A percentile compares a stretch with the other conserved stretches of the same genome.
Evolutionary conservation across 1,140 invertebrate genomes (phyloP).

Genomic region (Brachionus asplanchnoidis): DNA sequence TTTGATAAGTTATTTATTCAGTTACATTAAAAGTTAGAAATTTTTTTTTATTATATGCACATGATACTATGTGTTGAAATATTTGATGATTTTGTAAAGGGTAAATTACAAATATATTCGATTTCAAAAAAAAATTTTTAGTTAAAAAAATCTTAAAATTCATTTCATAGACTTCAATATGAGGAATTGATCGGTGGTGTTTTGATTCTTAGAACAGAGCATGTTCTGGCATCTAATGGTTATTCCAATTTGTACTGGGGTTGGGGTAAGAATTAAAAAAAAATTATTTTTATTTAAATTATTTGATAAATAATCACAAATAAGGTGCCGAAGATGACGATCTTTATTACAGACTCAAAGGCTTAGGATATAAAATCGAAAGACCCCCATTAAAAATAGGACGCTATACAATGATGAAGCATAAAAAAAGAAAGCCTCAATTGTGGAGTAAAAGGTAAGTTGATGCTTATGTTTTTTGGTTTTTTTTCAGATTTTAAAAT

Average conservation of each 20-base stretch:
- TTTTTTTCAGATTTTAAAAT: neutral
- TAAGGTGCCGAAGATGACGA: slow-evolving; percentile 37
- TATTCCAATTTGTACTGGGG: slow-evolving; percentile 40
- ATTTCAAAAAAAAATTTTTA: no score
- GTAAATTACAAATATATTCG: no score
- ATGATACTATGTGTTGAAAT: no score
- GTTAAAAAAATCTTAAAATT: no score
- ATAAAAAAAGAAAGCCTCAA: slow-evolving; percentile 53
- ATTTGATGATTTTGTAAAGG: no score
- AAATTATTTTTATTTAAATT: neutral
- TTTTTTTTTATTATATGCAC: no score
- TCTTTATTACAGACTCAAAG: slow-evolving; percentile 51
- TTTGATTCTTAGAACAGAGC: slow-evolving; percentile 58
- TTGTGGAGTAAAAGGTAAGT: slow-evolving; percentile 53
- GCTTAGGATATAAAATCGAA: slow-evolving; percentile 50
- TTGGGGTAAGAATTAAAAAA: slow-evolving; percentile 29
- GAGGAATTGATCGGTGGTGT: slow-evolving; percentile 74
- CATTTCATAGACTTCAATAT: slow-evolving; percentile 71
- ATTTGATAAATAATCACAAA: neutral
- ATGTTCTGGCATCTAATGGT: slow-evolving; percentile 27
- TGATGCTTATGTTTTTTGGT: slow-evolving; percentile 4
- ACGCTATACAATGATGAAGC: slow-evolving; percentile 55
- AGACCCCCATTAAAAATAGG: slow-evolving; percentile 49
- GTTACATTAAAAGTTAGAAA: no score
- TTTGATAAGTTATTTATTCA: no score